Evolutionary conservation across 2,113 vertebrate genomes (phyloP).

Genomic region (Pardalotus punctatus): DNA sequence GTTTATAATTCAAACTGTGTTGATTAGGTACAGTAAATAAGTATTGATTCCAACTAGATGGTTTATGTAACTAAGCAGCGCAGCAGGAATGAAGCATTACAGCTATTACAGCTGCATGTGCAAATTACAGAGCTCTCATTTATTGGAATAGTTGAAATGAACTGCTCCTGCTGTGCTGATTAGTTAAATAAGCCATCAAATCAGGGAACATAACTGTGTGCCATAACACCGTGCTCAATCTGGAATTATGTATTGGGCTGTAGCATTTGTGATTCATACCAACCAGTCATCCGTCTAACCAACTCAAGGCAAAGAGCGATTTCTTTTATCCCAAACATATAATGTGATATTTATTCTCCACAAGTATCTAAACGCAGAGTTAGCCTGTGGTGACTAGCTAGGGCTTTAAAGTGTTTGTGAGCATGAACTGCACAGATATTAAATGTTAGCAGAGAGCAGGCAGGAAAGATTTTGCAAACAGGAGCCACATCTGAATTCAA

Average conservation of each 20-base stretch:
- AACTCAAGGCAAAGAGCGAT: background rate
- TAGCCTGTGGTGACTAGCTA: background rate
- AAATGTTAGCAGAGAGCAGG: background rate
- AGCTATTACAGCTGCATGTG: slow-evolving; percentile 61
- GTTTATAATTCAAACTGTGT: slow-evolving; percentile 52
- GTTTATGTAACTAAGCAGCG: slow-evolving; percentile 58
- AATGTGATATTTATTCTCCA: background rate
- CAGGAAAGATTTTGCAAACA: background rate
- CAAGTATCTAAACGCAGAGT: background rate
- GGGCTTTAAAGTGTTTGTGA: background rate
- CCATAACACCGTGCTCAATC: background rate
- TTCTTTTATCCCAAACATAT: background rate
- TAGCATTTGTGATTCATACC: slow-evolving; percentile 3
- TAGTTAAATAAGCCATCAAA: slow-evolving; percentile 68
- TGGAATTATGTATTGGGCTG: slow-evolving; percentile 35
- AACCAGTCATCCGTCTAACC: background rate
- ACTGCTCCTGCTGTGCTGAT: slow-evolving; percentile 60
- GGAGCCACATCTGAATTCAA: background rate
- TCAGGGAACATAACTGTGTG: slow-evolving; percentile 52
- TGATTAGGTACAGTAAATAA: slow-evolving; percentile 67
- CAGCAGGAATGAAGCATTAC: slow-evolving; percentile 51
- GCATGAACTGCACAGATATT: background rate
- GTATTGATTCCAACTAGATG: slow-evolving; percentile 62
- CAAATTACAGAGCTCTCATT: slow-evolving; percentile 60
- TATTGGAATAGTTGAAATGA: slow-evolving; percentile 55